A percentile compares a stretch with the other conserved stretches of the same genome.
phyloP scores from a whole-genome alignment of 1,140 invertebrate species.

The Drosophila gunungcola region DNA sequence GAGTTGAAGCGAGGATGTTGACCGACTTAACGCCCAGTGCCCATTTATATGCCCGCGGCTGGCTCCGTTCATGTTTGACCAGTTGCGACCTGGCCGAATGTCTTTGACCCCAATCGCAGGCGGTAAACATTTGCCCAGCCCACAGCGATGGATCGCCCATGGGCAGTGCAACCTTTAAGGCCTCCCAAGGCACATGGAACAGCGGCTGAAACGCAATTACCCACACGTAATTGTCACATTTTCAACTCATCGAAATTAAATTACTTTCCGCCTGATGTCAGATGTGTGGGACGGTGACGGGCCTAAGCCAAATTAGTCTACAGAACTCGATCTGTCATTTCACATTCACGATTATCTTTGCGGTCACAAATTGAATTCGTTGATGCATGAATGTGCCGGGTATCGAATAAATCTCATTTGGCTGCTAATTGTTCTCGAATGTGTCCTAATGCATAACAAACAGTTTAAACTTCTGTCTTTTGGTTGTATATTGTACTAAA shows the following conservation, averaged over 20 bases:
- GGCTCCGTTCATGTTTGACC: slow-evolving; percentile 9
- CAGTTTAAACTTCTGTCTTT: not conserved
- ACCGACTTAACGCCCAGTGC: slow-evolving; percentile 1
- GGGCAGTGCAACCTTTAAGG: slow-evolving; percentile 1
- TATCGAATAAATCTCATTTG: slow-evolving; percentile 28
- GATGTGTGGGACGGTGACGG: not conserved
- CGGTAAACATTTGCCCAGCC: slow-evolving; percentile 30
- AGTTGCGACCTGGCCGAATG: slow-evolving; percentile 13
- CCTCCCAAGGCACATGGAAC: not conserved
- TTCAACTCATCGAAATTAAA: slow-evolving; percentile 34
- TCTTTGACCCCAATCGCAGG: slow-evolving; percentile 23
- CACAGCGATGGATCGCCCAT: not conserved
- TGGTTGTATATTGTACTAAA: not conserved
- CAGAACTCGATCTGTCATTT: slow-evolving; percentile 41
- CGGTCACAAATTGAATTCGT: slow-evolving; percentile 36
- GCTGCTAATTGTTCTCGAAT: slow-evolving; percentile 19
- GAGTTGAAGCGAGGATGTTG: not conserved
- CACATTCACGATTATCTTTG: slow-evolving; percentile 34
- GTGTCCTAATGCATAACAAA: slow-evolving; percentile 19
- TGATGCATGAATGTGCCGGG: slow-evolving; percentile 7
- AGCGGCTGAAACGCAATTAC: slow-evolving; percentile 2
- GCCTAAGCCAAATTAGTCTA: slow-evolving; percentile 20
- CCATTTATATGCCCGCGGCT: slow-evolving; percentile 14
- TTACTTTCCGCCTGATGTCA: slow-evolving; percentile 18
- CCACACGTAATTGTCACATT: slow-evolving; percentile 18